phyloP scores from a whole-genome alignment of 2,797 vertebrate species.

The Eurystomus glaucurus region DNA sequence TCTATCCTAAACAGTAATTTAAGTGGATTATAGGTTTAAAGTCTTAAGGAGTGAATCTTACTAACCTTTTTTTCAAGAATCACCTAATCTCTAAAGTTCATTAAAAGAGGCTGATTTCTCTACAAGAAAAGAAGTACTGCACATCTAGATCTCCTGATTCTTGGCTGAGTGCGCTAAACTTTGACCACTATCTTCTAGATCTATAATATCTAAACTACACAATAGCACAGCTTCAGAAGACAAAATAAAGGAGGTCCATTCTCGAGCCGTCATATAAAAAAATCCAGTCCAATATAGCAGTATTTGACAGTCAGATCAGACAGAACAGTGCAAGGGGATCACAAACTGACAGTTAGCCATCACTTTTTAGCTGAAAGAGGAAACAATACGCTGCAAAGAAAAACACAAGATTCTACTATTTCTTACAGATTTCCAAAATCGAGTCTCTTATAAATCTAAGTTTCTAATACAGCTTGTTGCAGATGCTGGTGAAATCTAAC shows the following conservation, averaged over 20 bases:
- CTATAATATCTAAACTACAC: not conserved
- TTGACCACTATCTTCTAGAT: not conserved
- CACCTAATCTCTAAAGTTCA: not conserved
- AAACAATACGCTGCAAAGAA: not conserved
- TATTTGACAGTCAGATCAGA: not conserved
- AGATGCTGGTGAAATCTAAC: not conserved
- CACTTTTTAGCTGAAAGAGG: not conserved
- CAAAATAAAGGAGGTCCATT: not conserved
- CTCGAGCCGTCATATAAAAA: not conserved
- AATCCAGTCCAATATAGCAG: not conserved
- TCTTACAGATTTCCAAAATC: not conserved
- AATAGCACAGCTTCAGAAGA: not conserved
- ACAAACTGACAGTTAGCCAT: not conserved
- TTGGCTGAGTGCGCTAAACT: not conserved
- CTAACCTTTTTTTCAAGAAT: rapidly evolving
- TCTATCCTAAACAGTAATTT: not conserved
- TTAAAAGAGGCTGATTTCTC: not conserved
- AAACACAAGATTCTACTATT: not conserved
- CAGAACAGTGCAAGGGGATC: not conserved
- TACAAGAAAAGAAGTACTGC: not conserved
- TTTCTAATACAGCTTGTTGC: not conserved
- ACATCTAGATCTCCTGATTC: not conserved
- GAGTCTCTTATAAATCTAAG: not conserved
- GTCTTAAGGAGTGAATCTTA: not conserved
- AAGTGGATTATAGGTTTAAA: not conserved